A percentile compares a stretch with the other conserved stretches of the same genome.
These are phyloP conservation scores for Procapra przewalskii DNA, from an alignment of 2,113 vertebrate species.

Conservation along the genomic window DNA sequence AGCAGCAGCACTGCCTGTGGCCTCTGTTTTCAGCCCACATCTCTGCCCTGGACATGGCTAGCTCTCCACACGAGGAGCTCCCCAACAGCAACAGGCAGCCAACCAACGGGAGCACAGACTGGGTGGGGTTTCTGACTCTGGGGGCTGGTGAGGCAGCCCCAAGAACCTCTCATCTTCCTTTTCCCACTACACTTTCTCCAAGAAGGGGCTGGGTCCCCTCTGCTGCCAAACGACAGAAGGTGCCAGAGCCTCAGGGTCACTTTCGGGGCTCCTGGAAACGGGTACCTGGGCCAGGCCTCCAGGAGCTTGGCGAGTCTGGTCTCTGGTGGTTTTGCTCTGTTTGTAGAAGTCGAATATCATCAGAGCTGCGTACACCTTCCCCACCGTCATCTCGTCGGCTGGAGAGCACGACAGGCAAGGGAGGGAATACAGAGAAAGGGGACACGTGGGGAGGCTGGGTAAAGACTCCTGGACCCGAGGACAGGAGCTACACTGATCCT, in stretches of 20 bases:
- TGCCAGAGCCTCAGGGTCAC: background rate
- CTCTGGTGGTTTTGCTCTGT: conserved; percentile 89
- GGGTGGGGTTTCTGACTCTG: background rate
- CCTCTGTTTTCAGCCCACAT: background rate
- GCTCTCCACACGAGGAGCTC: background rate
- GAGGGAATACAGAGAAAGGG: background rate
- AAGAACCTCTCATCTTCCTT: background rate
- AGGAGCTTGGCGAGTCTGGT: conserved; percentile 85
- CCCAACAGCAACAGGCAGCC: fast-evolving
- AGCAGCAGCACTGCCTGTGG: fast-evolving
- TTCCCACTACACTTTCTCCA: fast-evolving
- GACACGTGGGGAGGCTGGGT: fast-evolving
- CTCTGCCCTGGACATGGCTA: fast-evolving
- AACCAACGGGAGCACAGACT: fast-evolving
- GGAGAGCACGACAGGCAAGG: background rate
- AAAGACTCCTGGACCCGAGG: background rate
- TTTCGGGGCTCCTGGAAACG: background rate
- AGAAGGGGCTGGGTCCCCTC: background rate
- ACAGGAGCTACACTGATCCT: background rate
- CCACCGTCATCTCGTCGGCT: conserved; percentile 96
- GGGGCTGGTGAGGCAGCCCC: background rate
- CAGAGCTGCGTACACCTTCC: conserved; percentile 95
- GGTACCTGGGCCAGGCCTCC: conserved; percentile 83
- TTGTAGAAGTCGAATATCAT: conserved; percentile 99
- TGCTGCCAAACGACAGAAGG: background rate